phyloP scores from a whole-genome alignment of 2,113 vertebrate species.

The Tragulus kanchil region DNA sequence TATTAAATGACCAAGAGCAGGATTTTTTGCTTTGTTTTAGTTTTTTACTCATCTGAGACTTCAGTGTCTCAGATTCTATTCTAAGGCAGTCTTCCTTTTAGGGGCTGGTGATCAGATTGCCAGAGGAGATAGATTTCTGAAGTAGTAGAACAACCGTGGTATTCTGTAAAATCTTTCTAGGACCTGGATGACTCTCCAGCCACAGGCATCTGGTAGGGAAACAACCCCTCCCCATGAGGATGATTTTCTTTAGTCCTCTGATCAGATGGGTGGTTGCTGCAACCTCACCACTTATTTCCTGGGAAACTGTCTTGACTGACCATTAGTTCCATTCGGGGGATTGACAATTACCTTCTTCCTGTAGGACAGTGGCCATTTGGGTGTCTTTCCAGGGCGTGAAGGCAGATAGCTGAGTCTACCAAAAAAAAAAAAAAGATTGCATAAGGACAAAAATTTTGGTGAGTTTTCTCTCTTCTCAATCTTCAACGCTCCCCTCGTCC shows the following conservation, averaged over 20 bases:
- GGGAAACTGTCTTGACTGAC: neutral
- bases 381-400: neutral
- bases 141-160: neutral
- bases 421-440: neutral
- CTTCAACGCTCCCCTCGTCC: neutral
- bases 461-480: neutral
- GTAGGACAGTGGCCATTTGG: neutral
- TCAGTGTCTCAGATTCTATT: neutral
- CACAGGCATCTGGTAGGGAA: conserved; percentile 34
- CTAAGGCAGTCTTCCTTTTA: neutral
- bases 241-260: conserved; percentile 73
- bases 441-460: neutral
- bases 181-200: conserved; percentile 40
- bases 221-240: conserved; percentile 31
- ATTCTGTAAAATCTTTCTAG: conserved; percentile 54
- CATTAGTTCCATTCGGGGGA: neutral
- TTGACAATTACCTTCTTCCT: neutral
- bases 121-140: neutral
- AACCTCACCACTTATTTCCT: neutral
- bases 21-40: neutral
- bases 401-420: neutral
- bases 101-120: neutral
- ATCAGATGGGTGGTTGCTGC: neutral
- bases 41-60: neutral
- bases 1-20: neutral